A percentile compares a stretch with the other conserved stretches of the same genome.
Conservation (phyloP, 2,888 invertebrate genomes). For the Isotomurus palustris region DNA sequence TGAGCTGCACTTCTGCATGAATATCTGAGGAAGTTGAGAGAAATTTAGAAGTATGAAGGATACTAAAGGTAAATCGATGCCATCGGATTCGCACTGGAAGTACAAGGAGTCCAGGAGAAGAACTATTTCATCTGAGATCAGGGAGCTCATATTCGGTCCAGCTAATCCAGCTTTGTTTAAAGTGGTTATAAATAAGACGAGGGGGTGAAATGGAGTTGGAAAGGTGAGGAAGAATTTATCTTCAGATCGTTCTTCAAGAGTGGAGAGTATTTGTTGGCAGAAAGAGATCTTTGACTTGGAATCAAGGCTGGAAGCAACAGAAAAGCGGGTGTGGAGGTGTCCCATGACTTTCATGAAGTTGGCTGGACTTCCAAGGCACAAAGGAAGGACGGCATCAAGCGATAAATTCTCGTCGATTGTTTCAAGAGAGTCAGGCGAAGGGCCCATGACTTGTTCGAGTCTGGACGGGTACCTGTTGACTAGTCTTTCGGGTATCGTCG, state of each 20-base stretch:
- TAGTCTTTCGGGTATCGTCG: slow-evolving; percentile 12
- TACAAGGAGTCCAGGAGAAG: not conserved
- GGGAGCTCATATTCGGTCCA: not conserved
- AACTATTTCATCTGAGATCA: not conserved
- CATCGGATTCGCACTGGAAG: not conserved
- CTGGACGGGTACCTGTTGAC: slow-evolving; percentile 9
- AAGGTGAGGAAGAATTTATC: not conserved
- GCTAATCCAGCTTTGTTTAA: too few species aligned
- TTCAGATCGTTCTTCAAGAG: too few species aligned
- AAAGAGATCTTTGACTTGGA: not conserved
- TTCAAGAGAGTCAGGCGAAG: not conserved
- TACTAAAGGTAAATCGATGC: too few species aligned
- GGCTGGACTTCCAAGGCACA: slow-evolving; percentile 8
- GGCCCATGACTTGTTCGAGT: slow-evolving; percentile 5
- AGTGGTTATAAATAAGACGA: not conserved
- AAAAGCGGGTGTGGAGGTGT: not conserved
- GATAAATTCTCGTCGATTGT: not conserved
- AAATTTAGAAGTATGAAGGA: too few species aligned
- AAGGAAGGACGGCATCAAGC: not conserved
- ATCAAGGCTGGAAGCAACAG: not conserved
- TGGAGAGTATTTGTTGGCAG: too few species aligned
- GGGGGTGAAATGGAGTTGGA: not conserved
- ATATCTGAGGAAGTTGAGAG: too few species aligned
- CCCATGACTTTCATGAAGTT: slow-evolving; percentile 12
- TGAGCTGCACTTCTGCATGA: too few species aligned